Evolutionary conservation across 2,113 vertebrate species (phyloP).

Genomic region (Acrocephalus arundinaceus): DNA sequence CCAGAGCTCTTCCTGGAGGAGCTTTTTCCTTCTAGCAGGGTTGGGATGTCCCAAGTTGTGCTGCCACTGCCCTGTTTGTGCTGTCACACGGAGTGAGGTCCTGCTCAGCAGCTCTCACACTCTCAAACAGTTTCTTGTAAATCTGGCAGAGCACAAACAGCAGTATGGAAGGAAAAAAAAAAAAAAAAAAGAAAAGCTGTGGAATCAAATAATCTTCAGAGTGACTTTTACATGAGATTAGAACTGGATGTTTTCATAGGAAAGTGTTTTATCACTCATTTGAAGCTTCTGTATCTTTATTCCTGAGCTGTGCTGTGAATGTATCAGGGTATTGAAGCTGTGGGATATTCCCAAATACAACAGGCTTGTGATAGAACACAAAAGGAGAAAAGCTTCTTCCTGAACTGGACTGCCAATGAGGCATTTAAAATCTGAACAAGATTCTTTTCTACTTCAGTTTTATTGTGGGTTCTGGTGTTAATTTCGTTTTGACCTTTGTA

Average conservation of each 20-base stretch:
- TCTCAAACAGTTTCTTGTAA: background rate
- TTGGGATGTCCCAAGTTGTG: background rate
- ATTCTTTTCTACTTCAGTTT: background rate
- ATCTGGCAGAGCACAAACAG: background rate
- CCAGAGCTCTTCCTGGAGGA: background rate
- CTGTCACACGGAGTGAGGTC: background rate
- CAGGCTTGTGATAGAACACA: background rate
- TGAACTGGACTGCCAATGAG: background rate
- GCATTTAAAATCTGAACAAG: background rate
- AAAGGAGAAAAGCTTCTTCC: background rate
- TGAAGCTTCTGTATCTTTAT: background rate
- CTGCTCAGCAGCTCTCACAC: background rate
- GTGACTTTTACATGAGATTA: background rate
- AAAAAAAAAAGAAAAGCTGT: no score
- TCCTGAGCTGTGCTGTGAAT: background rate
- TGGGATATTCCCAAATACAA: background rate
- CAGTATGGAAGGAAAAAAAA: background rate
- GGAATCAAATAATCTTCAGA: background rate
- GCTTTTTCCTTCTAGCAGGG: background rate
- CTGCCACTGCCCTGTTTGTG: fast-evolving
- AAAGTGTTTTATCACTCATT: background rate
- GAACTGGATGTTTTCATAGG: background rate
- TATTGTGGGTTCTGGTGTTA: background rate
- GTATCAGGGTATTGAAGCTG: background rate
- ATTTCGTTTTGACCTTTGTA: background rate